These are phyloP conservation scores for Elymnias hypermnestra DNA, from an alignment of 1,140 invertebrate genomes.

Conservation along the genomic window DNA sequence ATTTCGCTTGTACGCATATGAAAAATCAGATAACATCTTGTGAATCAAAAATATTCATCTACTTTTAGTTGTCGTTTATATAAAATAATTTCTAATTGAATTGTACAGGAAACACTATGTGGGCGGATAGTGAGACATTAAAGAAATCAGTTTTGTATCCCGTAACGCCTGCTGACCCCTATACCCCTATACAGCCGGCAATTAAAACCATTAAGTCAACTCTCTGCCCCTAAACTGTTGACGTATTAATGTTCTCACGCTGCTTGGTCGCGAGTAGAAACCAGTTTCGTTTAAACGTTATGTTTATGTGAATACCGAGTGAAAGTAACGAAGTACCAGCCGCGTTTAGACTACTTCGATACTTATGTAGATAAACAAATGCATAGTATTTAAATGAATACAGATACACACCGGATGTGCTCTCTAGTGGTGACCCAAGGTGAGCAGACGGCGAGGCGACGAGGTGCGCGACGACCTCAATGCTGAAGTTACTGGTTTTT, in stretches of 20 bases:
- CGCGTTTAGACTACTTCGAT: slow-evolving; percentile 29
- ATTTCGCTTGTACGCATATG: too few relatives aligned
- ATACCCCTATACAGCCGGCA: neutral
- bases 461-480: slow-evolving; percentile 45
- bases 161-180: neutral
- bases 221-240: slow-evolving; percentile 7
- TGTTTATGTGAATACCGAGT: slow-evolving; percentile 38
- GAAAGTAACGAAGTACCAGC: slow-evolving; percentile 40
- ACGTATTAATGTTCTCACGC: slow-evolving; percentile 24
- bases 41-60: too few relatives aligned
- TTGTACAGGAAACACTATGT: neutral
- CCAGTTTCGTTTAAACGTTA: slow-evolving; percentile 30
- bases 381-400: slow-evolving; percentile 41
- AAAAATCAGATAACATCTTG: too few relatives aligned
- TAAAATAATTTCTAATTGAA: neutral
- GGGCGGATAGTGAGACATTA: neutral
- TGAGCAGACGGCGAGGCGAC: slow-evolving; percentile 66
- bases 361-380: slow-evolving; percentile 34
- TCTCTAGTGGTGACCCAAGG: slow-evolving; percentile 44
- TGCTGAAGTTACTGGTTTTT: slow-evolving; percentile 52
- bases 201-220: slow-evolving; percentile 2
- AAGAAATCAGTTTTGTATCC: neutral
- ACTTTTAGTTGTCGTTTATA: neutral
- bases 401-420: slow-evolving; percentile 39
- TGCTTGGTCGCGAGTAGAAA: slow-evolving; percentile 19